phyloP scores from a whole-genome alignment of 2,797 vertebrate species.

The Columba guinea region DNA sequence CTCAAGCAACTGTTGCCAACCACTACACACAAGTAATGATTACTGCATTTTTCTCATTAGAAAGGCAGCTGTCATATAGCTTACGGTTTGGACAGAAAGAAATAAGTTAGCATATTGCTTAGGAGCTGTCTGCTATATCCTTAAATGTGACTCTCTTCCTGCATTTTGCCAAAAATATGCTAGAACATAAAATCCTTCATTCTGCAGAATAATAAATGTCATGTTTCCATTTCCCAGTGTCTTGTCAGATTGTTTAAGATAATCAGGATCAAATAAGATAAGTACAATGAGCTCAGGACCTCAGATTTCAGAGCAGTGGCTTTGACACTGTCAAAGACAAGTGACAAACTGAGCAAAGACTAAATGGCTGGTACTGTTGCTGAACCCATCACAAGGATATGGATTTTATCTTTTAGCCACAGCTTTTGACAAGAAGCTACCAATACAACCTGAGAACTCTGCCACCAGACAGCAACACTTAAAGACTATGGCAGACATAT shows the following conservation, averaged over 20 bases:
- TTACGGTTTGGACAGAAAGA: slow-evolving; percentile 53
- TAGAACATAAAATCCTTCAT: slow-evolving; percentile 56
- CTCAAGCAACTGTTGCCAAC: slow-evolving; percentile 60
- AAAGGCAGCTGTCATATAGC: slow-evolving; percentile 61
- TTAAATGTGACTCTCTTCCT: slow-evolving; percentile 35
- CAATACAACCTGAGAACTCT: not conserved
- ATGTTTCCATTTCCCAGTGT: slow-evolving; percentile 47
- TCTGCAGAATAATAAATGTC: slow-evolving; percentile 58
- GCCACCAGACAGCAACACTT: not conserved
- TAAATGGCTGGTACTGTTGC: not conserved
- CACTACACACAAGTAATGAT: slow-evolving; percentile 46
- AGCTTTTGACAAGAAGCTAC: not conserved
- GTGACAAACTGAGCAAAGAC: slow-evolving; percentile 1
- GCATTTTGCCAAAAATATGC: slow-evolving; percentile 61
- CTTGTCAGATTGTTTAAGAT: slow-evolving; percentile 58
- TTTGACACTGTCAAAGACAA: slow-evolving; percentile 6
- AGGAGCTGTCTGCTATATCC: slow-evolving; percentile 57
- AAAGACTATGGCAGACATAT: not conserved
- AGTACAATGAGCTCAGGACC: slow-evolving; percentile 13
- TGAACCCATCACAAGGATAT: not conserved
- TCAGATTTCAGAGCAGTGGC: not conserved
- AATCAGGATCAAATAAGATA: slow-evolving; percentile 49
- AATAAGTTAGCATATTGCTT: slow-evolving; percentile 70
- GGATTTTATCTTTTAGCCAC: not conserved
- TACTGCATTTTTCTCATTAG: slow-evolving; percentile 51